Conservation (phyloP, 2,888 invertebrate species). For the Corbicula japonica region DNA sequence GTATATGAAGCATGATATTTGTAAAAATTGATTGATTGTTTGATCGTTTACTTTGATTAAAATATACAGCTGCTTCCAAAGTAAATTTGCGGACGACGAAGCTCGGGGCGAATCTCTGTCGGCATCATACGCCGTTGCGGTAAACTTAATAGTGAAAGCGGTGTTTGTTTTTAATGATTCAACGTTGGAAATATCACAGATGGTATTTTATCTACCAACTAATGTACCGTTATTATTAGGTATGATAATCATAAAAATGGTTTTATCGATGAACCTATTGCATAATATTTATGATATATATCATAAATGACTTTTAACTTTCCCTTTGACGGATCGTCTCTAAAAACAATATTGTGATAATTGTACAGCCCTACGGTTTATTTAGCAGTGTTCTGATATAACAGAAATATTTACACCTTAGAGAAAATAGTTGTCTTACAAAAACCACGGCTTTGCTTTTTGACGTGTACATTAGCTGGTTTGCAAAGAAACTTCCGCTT, state of each 20-base stretch:
- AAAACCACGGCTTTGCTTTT: too few species aligned
- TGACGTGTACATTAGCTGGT: too few species aligned
- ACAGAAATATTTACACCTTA: too few species aligned
- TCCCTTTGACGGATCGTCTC: slow-evolving; percentile 1
- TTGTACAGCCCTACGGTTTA: slow-evolving; percentile 1
- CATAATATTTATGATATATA: slow-evolving; percentile 10
- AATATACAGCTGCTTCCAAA: slow-evolving; percentile 39
- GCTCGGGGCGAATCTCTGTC: slow-evolving; percentile 31
- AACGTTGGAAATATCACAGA: slow-evolving; percentile 30
- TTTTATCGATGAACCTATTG: slow-evolving; percentile 19
- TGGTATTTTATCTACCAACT: slow-evolving; percentile 13
- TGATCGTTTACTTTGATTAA: slow-evolving; percentile 39
- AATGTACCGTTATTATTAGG: slow-evolving; percentile 15
- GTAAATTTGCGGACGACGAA: slow-evolving; percentile 31
- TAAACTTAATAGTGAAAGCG: slow-evolving; percentile 7
- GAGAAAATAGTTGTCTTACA: too few species aligned
- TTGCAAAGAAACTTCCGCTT: too few species aligned
- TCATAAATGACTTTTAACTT: slow-evolving; percentile 20
- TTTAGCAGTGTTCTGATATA: too few species aligned
- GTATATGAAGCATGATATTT: slow-evolving; percentile 35
- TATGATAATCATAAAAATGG: slow-evolving; percentile 29
- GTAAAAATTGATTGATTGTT: slow-evolving; percentile 33
- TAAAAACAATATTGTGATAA: slow-evolving; percentile 1
- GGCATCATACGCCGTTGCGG: slow-evolving; percentile 7
- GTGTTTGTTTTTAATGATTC: slow-evolving; percentile 16